Conservation (phyloP, 2,888 invertebrate species). For the Philereme vetulata region DNA sequence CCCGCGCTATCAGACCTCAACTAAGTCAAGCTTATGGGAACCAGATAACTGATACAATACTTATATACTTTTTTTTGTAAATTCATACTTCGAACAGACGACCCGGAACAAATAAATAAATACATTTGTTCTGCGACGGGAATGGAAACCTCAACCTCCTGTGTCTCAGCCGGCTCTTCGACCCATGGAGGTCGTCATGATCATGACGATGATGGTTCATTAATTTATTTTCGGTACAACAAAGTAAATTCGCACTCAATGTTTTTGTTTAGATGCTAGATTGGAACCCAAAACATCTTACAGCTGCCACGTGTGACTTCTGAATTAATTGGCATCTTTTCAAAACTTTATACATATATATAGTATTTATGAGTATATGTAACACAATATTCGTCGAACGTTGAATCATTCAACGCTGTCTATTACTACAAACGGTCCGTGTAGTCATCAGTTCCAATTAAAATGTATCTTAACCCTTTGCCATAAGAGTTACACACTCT, state of each 20-base stretch:
- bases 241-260: neutral
- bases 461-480: conserved; percentile 24
- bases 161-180: no score
- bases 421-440: conserved; percentile 18
- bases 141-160: no score
- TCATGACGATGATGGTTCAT: neutral
- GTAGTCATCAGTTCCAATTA: conserved; percentile 10
- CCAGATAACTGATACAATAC: no score
- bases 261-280: conserved; percentile 7
- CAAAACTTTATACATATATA: conserved; percentile 10
- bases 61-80: no score
- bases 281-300: conserved; percentile 9
- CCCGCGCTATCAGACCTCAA: no score
- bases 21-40: no score
- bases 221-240: neutral
- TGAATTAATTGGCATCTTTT: conserved; percentile 26
- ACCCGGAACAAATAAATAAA: no score
- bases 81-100: no score
- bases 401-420: conserved; percentile 32
- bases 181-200: no score
- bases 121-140: no score
- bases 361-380: neutral
- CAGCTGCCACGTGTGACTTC: conserved; percentile 24
- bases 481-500: conserved; percentile 19
- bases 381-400: conserved; percentile 18